These are phyloP conservation scores for Odontomachus brunneus DNA, from an alignment of 1,140 invertebrate genomes.

Conservation along the genomic window DNA sequence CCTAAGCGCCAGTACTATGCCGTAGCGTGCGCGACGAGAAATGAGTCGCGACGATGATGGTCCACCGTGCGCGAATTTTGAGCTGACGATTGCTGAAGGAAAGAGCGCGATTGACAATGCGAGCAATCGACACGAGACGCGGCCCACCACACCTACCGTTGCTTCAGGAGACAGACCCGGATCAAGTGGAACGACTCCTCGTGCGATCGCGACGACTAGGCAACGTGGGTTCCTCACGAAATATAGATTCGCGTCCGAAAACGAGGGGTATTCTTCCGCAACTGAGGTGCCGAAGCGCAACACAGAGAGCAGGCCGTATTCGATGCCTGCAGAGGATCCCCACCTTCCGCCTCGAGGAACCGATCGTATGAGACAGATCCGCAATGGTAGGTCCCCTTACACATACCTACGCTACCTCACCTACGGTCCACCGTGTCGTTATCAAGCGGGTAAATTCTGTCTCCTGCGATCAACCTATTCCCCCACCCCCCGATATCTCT, in stretches of 20 bases:
- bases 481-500: constrained; percentile 8
- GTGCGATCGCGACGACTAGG: neutral
- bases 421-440: constrained; percentile 66
- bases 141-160: constrained; percentile 18
- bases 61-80: too few species aligned
- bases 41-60: too few species aligned
- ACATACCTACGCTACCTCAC: constrained; percentile 59
- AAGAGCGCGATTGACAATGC: too few species aligned
- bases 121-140: neutral
- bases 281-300: constrained; percentile 75
- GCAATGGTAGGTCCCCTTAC: constrained; percentile 47
- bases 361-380: constrained; percentile 62
- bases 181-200: neutral
- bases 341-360: constrained; percentile 70
- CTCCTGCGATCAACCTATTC: constrained; percentile 57
- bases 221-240: neutral
- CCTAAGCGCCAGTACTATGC: too few species aligned
- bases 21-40: too few species aligned
- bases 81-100: too few species aligned
- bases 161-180: neutral
- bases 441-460: constrained; percentile 74
- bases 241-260: constrained; percentile 78
- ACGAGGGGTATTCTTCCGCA: constrained; percentile 72
- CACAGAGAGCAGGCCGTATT: constrained; percentile 63
- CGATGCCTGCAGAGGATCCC: constrained; percentile 66